Base-by-base conservation (phyloP, 2,888 invertebrate species). In the Heteromyza rotundicornis region DNA sequence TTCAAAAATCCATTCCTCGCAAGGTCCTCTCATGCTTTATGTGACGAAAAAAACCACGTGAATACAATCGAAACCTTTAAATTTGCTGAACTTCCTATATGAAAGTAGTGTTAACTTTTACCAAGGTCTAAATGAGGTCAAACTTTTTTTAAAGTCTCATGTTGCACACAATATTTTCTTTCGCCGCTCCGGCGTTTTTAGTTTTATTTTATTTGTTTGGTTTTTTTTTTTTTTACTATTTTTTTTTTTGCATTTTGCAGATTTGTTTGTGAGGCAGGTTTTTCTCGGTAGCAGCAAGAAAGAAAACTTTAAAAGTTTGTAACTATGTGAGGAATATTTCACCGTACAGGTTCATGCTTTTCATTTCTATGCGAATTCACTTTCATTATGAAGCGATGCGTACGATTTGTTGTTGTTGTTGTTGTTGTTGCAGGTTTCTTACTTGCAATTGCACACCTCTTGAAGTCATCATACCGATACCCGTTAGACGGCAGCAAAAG, bases 301-400 rank as follows among this genome's bases (percentile, higher is more conserved):
- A 40, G 23, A 60, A 61, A 57, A 61, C 47, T 47, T 3, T n/a
- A 40, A 3, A 40, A 3, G 10, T 8, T 3, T n/a, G n/a, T 3
- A 14, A 40, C 12, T 3, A n/a, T n/a, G n/a, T n/a, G n/a, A n/a
- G 40, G 3, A 5, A 20, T 47, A 19, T 47, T 47, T 47, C 47
- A 47, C 47, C 19, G 3, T 47, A 19, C 20, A 47, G 47, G 24
- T 52, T 52, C 24, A 24, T 24, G 52, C 19, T 60, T 62, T 65
- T 56, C 60, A 60, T 55, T 60, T 58, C 58, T 58, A 64, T 71
- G 72, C 71, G 77, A 79, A 77, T 79, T 79, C 78, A 79, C 80
- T 80, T 79, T 79, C 79, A 78, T 79, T 80, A 78, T 77, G 72
- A 76, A 79, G 57, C 72, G 73, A 69, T 77, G 78, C 79, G 72